Percentiles rank a stretch among this genome's conserved stretches.
phyloP scores from a whole-genome alignment of 2,888 invertebrate genomes.

The Polia nebulosa region DNA sequence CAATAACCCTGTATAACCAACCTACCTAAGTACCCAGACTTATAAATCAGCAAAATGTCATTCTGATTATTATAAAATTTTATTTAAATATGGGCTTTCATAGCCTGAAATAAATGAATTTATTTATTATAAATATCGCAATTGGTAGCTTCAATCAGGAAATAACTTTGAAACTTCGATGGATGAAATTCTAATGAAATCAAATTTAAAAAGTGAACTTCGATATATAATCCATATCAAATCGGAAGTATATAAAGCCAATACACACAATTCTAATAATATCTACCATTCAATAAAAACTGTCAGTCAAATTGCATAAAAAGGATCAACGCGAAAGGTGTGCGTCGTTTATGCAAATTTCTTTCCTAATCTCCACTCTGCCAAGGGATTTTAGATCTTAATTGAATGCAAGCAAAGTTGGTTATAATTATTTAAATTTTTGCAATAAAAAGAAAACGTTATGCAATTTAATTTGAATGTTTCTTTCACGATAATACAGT shows the following conservation, averaged over 20 bases:
- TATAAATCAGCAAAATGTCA: too few relatives aligned
- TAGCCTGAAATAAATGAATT: too few relatives aligned
- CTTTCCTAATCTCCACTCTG: conserved; percentile 64
- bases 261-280: conserved; percentile 65
- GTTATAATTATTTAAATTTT: conserved; percentile 22
- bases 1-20: too few relatives aligned
- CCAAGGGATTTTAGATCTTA: conserved; percentile 68
- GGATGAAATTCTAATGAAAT: neutral
- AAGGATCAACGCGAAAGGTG: conserved; percentile 88
- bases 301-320: conserved; percentile 89
- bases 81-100: too few relatives aligned
- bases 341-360: conserved; percentile 89
- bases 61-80: too few relatives aligned
- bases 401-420: conserved; percentile 45
- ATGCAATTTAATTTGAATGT: conserved; percentile 72
- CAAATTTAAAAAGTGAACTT: neutral
- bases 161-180: too few relatives aligned
- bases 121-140: too few relatives aligned
- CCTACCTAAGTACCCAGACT: too few relatives aligned
- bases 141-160: too few relatives aligned
- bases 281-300: conserved; percentile 74
- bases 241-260: conserved; percentile 54
- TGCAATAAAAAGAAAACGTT: conserved; percentile 78
- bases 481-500: conserved; percentile 70
- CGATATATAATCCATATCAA: conserved; percentile 23